Conservation (phyloP, 2,888 invertebrate genomes). For the Brachynemurus nebulosus region DNA sequence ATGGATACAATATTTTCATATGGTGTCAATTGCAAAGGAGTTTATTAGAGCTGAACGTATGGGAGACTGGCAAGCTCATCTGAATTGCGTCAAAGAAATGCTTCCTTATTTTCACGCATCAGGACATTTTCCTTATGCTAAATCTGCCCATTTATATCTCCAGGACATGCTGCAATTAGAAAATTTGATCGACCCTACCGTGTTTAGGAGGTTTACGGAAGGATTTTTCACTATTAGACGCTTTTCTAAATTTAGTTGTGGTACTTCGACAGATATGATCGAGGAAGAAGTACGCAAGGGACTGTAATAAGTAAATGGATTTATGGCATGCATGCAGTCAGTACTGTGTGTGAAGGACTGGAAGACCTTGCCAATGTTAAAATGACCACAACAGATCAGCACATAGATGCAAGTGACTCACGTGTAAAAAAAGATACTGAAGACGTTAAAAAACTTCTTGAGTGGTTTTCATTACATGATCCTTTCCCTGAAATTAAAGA, state of each 20-base stretch:
- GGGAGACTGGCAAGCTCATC: slow-evolving; percentile 28
- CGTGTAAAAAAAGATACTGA: slow-evolving; percentile 17
- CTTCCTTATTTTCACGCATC: slow-evolving; percentile 12
- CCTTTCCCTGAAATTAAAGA: neutral
- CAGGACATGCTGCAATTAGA: slow-evolving; percentile 18
- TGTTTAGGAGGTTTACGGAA: neutral
- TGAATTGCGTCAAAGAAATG: slow-evolving; percentile 25
- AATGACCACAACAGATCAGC: slow-evolving; percentile 19
- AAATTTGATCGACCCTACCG: slow-evolving; percentile 19
- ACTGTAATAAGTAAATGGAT: slow-evolving; percentile 28
- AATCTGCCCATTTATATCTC: neutral
- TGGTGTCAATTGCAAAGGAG: slow-evolving; percentile 26
- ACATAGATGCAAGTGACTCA: slow-evolving; percentile 10
- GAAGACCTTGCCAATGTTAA: slow-evolving; percentile 8
- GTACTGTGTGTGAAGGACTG: slow-evolving; percentile 17
- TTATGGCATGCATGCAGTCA: slow-evolving; percentile 23
- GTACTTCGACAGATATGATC: slow-evolving; percentile 28
- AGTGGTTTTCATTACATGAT: slow-evolving; percentile 16
- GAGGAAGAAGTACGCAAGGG: slow-evolving; percentile 27
- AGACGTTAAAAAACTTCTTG: slow-evolving; percentile 18
- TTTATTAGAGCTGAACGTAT: slow-evolving; percentile 28
- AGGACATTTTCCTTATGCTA: no score
- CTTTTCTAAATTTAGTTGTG: slow-evolving; percentile 27
- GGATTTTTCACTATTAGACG: slow-evolving; percentile 22
- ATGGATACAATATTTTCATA: slow-evolving; percentile 16